Evolutionary conservation across 2,113 vertebrate genomes (phyloP), one percentile per base, ranked within the genome.

Genomic region (Seriola quinqueradiata): DNA sequence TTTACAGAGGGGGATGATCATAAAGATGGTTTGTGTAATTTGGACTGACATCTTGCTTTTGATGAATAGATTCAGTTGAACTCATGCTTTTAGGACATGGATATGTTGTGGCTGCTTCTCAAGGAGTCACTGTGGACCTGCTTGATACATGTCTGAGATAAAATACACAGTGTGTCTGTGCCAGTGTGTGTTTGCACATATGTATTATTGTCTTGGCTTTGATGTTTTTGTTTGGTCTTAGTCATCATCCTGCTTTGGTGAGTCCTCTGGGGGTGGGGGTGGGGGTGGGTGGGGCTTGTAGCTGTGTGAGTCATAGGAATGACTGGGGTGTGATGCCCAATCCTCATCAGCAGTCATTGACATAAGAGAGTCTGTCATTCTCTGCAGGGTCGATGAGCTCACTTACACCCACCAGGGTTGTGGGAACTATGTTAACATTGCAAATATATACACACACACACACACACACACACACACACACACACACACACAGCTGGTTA

Each of bases 291-390:
- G 61, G 70, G 10, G 14, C 13, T 55, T 68, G 23, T 16, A 57
- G 70, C 55, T 14, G 25, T 54, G 64, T 86, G 77, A 87, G 83
- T 93, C 81, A 89, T 64, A 16, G 54, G 61, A 73, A 59, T 11
- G 2, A 50, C 74, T 16, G 0, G 67, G 61, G 6, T 46, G 59
- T 13, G 61, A 70, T 83, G 25, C 38, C 69, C 58, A 46, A 23
- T 65, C n/a, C 82, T 77, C 84, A 81, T 89, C 68, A 84, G 85
- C 77, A 87, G 42, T 38, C 21, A 40, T 10, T 48, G 52, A 79
- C 69, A 79, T 67, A 64, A 54, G 10, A 50, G 5, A 70, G 52
- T 59, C 25, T 63, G 52, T 70, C 67, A 44, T n/a, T 60, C 34
- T 78, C 69, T 68, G 63, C 52, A 66, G 75, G 68, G 48, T 69